Conservation (phyloP, 30 jellyfish, hydroid and myxozoan genomes). For the Hydra vulgaris region DNA sequence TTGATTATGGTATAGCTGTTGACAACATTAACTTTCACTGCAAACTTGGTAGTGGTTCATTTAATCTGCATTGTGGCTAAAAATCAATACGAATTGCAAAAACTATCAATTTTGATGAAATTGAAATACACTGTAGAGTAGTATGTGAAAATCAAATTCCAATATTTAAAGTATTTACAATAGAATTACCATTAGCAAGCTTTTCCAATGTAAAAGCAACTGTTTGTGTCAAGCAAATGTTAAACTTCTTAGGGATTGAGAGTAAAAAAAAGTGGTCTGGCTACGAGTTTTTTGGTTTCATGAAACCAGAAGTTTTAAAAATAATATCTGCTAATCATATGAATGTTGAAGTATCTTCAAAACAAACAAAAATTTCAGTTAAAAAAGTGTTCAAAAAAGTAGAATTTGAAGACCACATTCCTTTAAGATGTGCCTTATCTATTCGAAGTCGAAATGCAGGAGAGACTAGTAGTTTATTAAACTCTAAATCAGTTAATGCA, state of each 20-base stretch:
- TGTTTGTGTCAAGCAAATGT: background rate
- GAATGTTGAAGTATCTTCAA: background rate
- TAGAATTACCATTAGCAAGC: background rate
- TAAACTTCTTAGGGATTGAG: background rate
- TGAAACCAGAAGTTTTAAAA: constrained; percentile 12
- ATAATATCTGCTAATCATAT: background rate
- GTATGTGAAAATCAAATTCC: background rate
- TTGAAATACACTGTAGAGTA: background rate
- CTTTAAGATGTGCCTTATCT: background rate
- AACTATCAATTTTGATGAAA: background rate
- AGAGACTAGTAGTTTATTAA: background rate
- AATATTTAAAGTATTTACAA: background rate
- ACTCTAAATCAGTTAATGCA: constrained; percentile 1
- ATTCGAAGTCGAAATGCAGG: background rate
- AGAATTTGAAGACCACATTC: background rate
- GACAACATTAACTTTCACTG: background rate
- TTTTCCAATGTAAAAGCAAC: background rate
- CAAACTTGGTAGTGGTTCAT: background rate
- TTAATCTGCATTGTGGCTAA: constrained; percentile 1
- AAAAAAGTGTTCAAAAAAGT: background rate
- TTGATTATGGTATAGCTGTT: background rate
- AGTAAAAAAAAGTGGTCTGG: constrained; percentile 14
- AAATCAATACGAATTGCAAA: constrained; percentile 6
- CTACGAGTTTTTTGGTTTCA: constrained; percentile 12
- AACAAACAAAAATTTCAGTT: background rate